Conservation (phyloP, 2,113 vertebrate genomes). For the Chrysemys picta region DNA sequence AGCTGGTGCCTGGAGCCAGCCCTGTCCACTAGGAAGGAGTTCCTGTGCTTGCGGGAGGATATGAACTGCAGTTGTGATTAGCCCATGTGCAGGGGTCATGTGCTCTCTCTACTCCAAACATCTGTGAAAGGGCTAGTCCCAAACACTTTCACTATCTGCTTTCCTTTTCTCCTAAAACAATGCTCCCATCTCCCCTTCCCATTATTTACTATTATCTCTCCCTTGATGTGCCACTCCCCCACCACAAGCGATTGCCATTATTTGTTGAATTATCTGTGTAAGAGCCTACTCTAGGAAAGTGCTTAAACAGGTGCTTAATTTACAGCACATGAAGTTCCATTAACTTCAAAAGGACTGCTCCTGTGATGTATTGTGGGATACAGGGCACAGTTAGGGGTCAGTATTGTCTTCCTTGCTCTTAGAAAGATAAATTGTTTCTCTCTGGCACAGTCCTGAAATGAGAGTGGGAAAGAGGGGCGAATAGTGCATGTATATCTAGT, state of each 20-base stretch:
- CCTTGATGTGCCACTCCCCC: neutral
- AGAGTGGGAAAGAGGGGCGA: neutral
- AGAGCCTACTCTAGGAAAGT: neutral
- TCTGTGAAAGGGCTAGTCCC: neutral
- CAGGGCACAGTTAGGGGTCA: neutral
- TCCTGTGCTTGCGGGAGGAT: neutral
- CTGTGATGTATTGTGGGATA: neutral
- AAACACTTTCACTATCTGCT: neutral
- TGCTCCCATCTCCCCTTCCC: neutral
- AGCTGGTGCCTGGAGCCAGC: no score
- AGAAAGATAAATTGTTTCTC: neutral
- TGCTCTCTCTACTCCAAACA: neutral
- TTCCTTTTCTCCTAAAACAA: neutral
- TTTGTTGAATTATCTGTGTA: neutral
- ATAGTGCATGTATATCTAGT: fast-evolving
- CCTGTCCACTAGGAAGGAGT: neutral
- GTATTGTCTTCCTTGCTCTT: neutral
- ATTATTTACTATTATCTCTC: neutral
- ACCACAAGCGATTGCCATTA: neutral
- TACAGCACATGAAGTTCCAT: neutral
- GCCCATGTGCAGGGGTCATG: neutral
- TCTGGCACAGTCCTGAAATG: fast-evolving
- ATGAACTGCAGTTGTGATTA: neutral
- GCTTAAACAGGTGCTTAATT: neutral
- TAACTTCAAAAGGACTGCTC: neutral